Conservation (phyloP, 2,888 invertebrate species). For the Polyommatus icarus region DNA sequence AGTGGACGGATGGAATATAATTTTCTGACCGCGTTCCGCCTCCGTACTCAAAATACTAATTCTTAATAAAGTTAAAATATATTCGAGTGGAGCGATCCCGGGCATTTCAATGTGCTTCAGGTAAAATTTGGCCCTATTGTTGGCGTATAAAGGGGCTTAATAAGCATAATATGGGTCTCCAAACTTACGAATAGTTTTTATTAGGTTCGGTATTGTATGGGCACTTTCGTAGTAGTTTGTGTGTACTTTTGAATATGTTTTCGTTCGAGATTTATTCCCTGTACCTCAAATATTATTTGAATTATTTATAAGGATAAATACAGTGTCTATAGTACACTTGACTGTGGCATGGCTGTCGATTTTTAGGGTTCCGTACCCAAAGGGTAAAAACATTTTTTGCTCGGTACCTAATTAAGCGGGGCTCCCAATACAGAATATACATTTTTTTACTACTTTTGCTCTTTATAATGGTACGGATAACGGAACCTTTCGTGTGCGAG, state of each 20-base stretch:
- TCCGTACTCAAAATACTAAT: constrained; percentile 30
- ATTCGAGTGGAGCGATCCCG: constrained; percentile 21
- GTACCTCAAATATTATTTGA: not conserved
- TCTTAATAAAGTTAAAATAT: constrained; percentile 31
- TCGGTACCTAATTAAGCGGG: no score
- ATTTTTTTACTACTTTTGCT: no score
- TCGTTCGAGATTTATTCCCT: constrained; percentile 8
- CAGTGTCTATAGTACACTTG: not conserved
- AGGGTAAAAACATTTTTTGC: no score
- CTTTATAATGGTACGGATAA: no score
- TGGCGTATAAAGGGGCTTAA: constrained; percentile 31
- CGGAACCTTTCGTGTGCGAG: no score
- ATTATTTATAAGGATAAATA: not conserved
- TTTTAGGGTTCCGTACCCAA: no score
- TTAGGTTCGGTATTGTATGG: constrained; percentile 20
- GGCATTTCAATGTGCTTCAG: constrained; percentile 37
- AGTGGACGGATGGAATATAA: constrained; percentile 23
- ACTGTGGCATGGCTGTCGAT: not conserved
- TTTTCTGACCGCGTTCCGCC: constrained; percentile 17
- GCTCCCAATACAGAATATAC: no score
- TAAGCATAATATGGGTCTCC: constrained; percentile 27
- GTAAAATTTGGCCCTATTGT: constrained; percentile 36
- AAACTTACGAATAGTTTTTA: constrained; percentile 30
- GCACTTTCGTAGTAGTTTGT: not conserved
- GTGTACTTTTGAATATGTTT: constrained; percentile 18